Base-by-base conservation (phyloP, 1,140 invertebrate genomes). In the Microplitis demolitor region DNA sequence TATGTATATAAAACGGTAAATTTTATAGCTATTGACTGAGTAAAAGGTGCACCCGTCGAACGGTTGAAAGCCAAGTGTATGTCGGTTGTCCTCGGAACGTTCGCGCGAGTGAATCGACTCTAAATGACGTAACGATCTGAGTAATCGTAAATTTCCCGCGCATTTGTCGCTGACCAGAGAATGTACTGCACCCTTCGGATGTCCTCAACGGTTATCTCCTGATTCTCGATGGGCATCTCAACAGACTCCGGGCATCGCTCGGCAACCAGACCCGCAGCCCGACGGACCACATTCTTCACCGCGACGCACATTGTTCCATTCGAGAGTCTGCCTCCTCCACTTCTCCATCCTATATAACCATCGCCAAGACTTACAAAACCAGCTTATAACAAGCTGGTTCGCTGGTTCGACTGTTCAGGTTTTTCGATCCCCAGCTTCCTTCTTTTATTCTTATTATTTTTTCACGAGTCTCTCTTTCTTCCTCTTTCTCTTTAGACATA, bases 271-370 rank as follows among this genome's bases (percentile, higher is more conserved):
- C 8, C 50, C 69, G 78, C 74, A 77, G 79, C 81, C 85, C 84
- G 85, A 85, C 86, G 84, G 82, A 84, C 85, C 80, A 80, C 85
- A 87, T 87, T 87, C 85, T 87, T 87, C 78, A 81, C 78, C 78
- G 78, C 83, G 80, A 85, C 81, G 82, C 84, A 84, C 85, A 87
- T 87, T 87, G 86, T 87, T 87, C 82, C 82, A 73, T 71, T 72
- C 69, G 71, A 74, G 71, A 74, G 71, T 60, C 66, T 73, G 60
- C 64, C 76, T 71, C 72, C 71, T 71, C 69, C 72, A 70, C 71
- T 75, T 71, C 72, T 71, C 76, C 63, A 16, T 39, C 71, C 62
- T 58, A 56, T 74, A 77, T 71, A 66, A 56, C 71, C 62, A 34
- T 68, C 31, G 61, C 33, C 53, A 56, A 50, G 66, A 70, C 60